Percentiles rank a stretch among this genome's conserved stretches.
phyloP scores from a whole-genome alignment of 2,113 vertebrate species.

The Heloderma charlesbogerti region DNA sequence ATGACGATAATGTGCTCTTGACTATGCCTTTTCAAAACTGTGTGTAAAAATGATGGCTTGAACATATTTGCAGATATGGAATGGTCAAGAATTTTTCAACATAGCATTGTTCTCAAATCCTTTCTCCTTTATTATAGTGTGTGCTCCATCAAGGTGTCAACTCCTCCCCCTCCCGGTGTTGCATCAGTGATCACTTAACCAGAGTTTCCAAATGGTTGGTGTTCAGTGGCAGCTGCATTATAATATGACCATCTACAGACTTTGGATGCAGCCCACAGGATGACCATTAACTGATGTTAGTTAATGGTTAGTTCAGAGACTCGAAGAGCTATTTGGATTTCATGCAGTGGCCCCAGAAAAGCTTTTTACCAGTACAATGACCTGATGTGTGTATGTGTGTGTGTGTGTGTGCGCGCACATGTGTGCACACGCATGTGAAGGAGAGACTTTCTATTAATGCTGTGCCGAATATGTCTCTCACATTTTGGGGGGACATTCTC shows the following conservation, averaged over 20 bases:
- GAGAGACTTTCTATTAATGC: too few species aligned
- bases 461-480: too few species aligned
- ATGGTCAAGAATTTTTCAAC: background rate
- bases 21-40: background rate
- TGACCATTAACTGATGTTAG: background rate
- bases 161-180: background rate
- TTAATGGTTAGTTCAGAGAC: background rate
- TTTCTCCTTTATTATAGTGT: background rate
- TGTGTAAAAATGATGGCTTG: background rate
- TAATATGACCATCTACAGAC: background rate
- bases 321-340: background rate
- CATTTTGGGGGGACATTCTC: too few species aligned
- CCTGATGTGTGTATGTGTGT: too few species aligned
- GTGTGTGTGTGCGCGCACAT: too few species aligned
- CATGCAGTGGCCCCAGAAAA: background rate
- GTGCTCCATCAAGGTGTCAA: background rate
- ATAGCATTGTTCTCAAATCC: too few species aligned
- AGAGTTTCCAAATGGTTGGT: background rate
- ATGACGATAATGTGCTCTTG: too few species aligned
- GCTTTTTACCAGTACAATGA: background rate
- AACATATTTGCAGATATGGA: background rate
- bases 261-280: background rate
- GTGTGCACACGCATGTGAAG: too few species aligned
- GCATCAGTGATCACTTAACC: background rate
- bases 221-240: background rate